These are phyloP conservation scores for Corythornis cristatus DNA, from an alignment of 2,113 vertebrate genomes.

Conservation along the genomic window DNA sequence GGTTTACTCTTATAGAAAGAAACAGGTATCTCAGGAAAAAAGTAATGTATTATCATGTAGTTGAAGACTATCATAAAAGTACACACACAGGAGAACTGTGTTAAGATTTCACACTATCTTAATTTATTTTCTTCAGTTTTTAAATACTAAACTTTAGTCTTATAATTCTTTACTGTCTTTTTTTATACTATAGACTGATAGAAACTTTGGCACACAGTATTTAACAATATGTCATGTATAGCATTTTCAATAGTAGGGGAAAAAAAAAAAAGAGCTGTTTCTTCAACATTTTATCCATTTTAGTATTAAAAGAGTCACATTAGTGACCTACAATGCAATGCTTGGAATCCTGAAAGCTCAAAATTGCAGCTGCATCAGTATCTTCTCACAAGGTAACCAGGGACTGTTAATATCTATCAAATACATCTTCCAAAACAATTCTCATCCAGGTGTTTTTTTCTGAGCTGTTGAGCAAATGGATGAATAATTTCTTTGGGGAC, in stretches of 20 bases:
- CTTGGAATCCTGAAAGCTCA: not conserved
- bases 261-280: not conserved
- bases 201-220: not conserved
- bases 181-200: not conserved
- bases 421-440: slow-evolving; percentile 1
- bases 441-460: not conserved
- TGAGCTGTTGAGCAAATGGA: slow-evolving; percentile 2
- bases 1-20: not conserved
- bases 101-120: not conserved
- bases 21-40: not conserved
- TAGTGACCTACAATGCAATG: not conserved
- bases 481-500: not conserved
- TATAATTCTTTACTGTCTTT: not conserved
- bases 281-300: not conserved
- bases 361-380: not conserved
- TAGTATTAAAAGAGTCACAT: not conserved
- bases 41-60: not conserved
- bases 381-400: not conserved
- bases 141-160: not conserved
- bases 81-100: rapidly evolving
- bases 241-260: not conserved
- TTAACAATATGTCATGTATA: not conserved
- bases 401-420: not conserved
- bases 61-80: not conserved
- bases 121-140: not conserved